Conservation (phyloP, 2,113 vertebrate genomes). For the Stegostoma tigrinum region DNA sequence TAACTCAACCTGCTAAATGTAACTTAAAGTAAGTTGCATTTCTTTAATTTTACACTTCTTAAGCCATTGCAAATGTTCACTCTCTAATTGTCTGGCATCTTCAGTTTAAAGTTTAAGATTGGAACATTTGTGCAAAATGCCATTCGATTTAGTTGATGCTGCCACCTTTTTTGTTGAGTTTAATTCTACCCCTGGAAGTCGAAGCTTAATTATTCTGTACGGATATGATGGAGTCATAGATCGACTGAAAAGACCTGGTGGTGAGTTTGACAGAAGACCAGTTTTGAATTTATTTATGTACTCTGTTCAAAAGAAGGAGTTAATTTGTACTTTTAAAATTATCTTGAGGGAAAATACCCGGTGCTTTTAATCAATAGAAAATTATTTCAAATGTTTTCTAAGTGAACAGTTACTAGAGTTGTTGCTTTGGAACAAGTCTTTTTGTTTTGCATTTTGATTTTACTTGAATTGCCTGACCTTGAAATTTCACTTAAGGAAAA, state of each 20-base stretch:
- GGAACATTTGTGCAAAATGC: neutral
- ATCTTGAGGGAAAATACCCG: neutral
- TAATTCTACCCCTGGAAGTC: neutral
- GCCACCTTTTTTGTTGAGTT: slow-evolving; percentile 9
- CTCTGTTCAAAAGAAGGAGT: neutral
- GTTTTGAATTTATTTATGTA: neutral
- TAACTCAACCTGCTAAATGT: neutral
- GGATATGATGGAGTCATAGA: too few species aligned
- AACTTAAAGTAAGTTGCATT: neutral
- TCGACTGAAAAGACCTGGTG: neutral
- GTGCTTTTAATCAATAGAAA: neutral
- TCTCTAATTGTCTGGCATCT: neutral
- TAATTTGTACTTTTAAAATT: neutral
- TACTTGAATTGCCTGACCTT: neutral
- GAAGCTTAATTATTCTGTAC: too few species aligned
- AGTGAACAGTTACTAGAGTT: too few species aligned
- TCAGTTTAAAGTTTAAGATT: neutral
- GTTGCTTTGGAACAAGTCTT: neutral
- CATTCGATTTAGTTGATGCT: neutral
- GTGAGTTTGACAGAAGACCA: neutral
- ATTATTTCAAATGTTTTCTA: neutral
- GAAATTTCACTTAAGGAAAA: neutral
- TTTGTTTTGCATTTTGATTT: neutral
- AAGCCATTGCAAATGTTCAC: neutral
- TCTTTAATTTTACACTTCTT: neutral